These are phyloP conservation scores for Peromyscus polionotus DNA, from an alignment of 2,113 vertebrate genomes.

Conservation along the genomic window DNA sequence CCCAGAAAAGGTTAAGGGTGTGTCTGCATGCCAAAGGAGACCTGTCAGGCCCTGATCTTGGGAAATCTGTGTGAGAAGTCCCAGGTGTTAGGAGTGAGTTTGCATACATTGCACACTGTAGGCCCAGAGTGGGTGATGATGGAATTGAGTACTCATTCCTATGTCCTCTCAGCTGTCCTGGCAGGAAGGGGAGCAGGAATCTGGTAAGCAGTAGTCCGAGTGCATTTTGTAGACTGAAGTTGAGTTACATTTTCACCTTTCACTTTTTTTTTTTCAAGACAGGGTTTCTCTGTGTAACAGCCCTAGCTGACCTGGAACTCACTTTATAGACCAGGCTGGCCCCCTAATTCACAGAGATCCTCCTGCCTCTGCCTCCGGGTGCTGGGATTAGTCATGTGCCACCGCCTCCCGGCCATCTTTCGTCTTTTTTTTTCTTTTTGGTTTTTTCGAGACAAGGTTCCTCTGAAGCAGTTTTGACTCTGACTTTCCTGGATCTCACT, in stretches of 20 bases:
- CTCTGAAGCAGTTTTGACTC: no score
- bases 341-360: no score
- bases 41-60: background rate
- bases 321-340: no score
- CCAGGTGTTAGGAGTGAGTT: background rate
- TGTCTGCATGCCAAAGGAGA: background rate
- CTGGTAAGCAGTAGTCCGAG: background rate
- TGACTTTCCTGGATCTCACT: background rate
- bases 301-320: no score
- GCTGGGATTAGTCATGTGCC: no score
- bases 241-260: background rate
- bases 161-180: rapidly evolving
- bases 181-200: background rate
- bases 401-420: background rate
- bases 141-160: background rate
- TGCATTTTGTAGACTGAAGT: background rate
- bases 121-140: background rate
- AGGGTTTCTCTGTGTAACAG: no score
- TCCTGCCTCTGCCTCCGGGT: no score
- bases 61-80: background rate
- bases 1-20: background rate
- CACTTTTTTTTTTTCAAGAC: background rate
- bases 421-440: no score
- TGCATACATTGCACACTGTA: background rate
- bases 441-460: no score